These are phyloP conservation scores for Drosophila sproati DNA, from an alignment of 1,140 invertebrate species.

Conservation along the genomic window DNA sequence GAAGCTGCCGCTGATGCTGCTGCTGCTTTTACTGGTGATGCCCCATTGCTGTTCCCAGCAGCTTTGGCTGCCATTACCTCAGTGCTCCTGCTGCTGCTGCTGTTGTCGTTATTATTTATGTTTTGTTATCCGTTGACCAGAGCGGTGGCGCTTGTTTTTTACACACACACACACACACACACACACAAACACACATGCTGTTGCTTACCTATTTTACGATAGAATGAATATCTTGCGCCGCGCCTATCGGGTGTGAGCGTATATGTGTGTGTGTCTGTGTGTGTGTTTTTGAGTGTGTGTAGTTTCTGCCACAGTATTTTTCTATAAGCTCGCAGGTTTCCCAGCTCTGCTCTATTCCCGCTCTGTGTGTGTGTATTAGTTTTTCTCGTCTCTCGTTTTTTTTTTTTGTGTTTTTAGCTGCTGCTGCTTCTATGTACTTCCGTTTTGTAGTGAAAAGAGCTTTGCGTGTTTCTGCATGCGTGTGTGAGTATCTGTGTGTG, in stretches of 20 bases:
- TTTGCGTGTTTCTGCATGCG: constrained; percentile 76
- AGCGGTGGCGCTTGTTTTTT: constrained; percentile 72
- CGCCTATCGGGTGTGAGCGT: constrained; percentile 28
- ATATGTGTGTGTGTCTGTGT: constrained; percentile 23
- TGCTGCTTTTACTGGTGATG: constrained; percentile 17
- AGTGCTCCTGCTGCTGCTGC: constrained; percentile 27
- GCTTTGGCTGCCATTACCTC: constrained; percentile 37
- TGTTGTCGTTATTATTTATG: constrained; percentile 82
- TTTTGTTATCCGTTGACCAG: constrained; percentile 83
- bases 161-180: constrained; percentile 31
- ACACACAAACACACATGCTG: constrained; percentile 24
- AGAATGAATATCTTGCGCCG: constrained; percentile 78
- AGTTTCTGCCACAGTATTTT: constrained; percentile 80
- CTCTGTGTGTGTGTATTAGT: constrained; percentile 22
- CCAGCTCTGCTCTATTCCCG: constrained; percentile 38
- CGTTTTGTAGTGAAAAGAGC: constrained; percentile 82
- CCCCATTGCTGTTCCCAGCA: constrained; percentile 21
- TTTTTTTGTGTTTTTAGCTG: constrained; percentile 62
- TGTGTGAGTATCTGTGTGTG: constrained; percentile 35
- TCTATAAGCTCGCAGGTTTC: constrained; percentile 69
- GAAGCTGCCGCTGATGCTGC: not conserved
- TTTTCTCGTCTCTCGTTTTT: constrained; percentile 26
- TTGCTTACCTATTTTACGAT: constrained; percentile 81
- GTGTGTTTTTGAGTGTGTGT: constrained; percentile 32
- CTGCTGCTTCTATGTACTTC: constrained; percentile 75